Conservation (phyloP, 2,888 invertebrate species). For the Schrankia costaestrigalis region DNA sequence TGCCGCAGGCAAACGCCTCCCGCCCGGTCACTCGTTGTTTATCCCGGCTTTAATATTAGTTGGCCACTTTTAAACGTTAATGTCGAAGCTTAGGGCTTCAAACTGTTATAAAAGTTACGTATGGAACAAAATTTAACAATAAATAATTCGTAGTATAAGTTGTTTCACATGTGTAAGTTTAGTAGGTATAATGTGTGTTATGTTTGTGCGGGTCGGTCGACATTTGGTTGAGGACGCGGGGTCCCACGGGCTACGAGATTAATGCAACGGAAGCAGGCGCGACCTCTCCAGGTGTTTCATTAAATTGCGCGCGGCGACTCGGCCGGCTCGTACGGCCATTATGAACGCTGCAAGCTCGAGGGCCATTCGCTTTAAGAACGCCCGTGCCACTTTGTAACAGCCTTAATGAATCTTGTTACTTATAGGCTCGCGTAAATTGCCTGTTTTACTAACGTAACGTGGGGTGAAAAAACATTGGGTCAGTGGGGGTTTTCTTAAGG, state of each 20-base stretch:
- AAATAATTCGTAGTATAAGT: conserved; percentile 7
- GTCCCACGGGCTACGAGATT: conserved; percentile 57
- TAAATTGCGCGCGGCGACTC: conserved; percentile 74
- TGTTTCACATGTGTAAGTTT: too few relatives aligned
- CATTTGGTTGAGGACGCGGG: conserved; percentile 24
- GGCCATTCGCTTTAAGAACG: conserved; percentile 80
- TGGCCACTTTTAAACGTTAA: conserved; percentile 33
- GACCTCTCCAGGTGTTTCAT: conserved; percentile 80
- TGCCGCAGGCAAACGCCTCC: conserved; percentile 43
- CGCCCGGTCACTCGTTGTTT: conserved; percentile 64
- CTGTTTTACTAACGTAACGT: conserved; percentile 66
- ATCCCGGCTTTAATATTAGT: conserved; percentile 59
- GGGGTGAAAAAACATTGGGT: conserved; percentile 58
- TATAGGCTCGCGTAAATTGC: conserved; percentile 78
- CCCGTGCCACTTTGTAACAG: conserved; percentile 78
- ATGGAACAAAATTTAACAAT: conserved; percentile 16
- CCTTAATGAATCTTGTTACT: conserved; percentile 80
- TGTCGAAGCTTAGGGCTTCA: conserved; percentile 32
- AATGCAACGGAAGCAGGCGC: conserved; percentile 75
- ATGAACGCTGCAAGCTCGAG: conserved; percentile 77
- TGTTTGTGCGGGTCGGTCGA: conserved; percentile 3
- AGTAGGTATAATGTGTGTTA: conserved; percentile 7
- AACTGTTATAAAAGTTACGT: conserved; percentile 30
- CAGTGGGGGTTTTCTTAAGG: conserved; percentile 49
- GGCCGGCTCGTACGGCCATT: conserved; percentile 73